Conservation (phyloP, 2,888 invertebrate species). For the Trachelus tabidus region DNA sequence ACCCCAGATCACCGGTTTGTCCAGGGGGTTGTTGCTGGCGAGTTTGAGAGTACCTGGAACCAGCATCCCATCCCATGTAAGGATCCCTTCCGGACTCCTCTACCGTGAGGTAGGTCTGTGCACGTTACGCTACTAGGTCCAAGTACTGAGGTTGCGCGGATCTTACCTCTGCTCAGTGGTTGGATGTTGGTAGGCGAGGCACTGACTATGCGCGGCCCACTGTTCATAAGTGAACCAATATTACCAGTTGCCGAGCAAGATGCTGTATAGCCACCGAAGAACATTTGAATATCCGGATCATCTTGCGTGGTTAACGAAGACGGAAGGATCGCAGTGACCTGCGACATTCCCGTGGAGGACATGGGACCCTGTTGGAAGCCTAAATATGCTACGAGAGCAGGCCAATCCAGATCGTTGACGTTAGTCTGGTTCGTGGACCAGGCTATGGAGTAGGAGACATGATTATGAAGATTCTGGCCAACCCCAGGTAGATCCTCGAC, state of each 20-base stretch:
- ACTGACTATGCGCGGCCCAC: conserved; percentile 55
- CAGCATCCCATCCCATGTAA: too few relatives aligned
- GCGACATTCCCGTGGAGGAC: conserved; percentile 75
- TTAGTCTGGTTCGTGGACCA: conserved; percentile 69
- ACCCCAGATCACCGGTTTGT: conserved; percentile 79
- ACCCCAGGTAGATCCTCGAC: conserved; percentile 76
- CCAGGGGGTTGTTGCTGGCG: conserved; percentile 75
- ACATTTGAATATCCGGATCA: conserved; percentile 76
- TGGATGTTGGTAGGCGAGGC: conserved; percentile 74
- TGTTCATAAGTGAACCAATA: conserved; percentile 58
- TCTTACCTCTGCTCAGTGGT: conserved; percentile 75
- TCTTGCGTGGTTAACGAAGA: conserved; percentile 71
- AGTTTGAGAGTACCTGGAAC: conserved; percentile 63
- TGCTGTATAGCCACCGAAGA: conserved; percentile 75
- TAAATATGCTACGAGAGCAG: conserved; percentile 72
- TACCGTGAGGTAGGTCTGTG: too few relatives aligned
- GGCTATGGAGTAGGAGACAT: conserved; percentile 73
- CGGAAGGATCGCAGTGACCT: conserved; percentile 75
- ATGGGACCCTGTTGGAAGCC: conserved; percentile 72
- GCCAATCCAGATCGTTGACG: conserved; percentile 72
- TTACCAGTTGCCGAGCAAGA: conserved; percentile 70
- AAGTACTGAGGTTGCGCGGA: conserved; percentile 50
- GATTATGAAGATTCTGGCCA: conserved; percentile 77
- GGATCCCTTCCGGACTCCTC: too few relatives aligned
- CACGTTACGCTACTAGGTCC: too few relatives aligned